These are phyloP conservation scores for Ooceraea biroi DNA, from an alignment of 1,140 invertebrate species.

Conservation along the genomic window DNA sequence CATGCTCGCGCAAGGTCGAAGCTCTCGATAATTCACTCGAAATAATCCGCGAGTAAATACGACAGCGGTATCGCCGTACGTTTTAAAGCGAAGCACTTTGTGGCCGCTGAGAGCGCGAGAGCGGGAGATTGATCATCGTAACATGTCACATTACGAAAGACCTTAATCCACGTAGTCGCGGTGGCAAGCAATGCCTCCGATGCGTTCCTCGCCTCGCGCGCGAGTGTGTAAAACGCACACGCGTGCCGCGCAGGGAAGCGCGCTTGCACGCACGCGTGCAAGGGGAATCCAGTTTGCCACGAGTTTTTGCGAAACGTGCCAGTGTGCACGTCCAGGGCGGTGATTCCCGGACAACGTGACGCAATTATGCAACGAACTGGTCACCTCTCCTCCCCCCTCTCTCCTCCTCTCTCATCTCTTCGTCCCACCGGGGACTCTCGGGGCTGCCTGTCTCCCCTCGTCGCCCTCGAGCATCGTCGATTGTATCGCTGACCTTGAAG, in stretches of 20 bases:
- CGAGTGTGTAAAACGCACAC: conserved; percentile 12
- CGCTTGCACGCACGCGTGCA: conserved; percentile 17
- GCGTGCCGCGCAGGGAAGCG: too few species aligned
- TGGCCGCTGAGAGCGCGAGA: neutral
- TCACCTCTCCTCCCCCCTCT: neutral
- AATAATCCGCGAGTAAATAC: too few species aligned
- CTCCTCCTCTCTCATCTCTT: neutral
- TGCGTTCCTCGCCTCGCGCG: neutral
- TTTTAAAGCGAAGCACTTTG: conserved; percentile 2
- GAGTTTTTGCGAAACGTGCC: conserved; percentile 62
- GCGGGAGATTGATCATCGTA: conserved; percentile 23
- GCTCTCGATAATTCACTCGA: too few species aligned
- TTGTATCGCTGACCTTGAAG: conserved; percentile 72
- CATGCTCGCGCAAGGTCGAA: too few species aligned
- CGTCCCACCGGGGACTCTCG: neutral
- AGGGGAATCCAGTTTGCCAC: conserved; percentile 69
- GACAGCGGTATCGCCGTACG: neutral
- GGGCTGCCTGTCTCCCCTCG: neutral
- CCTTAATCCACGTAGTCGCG: conserved; percentile 7
- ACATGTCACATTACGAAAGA: conserved; percentile 15
- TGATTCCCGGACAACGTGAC: conserved; percentile 75
- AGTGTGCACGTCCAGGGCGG: conserved; percentile 50
- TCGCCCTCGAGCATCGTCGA: conserved; percentile 28
- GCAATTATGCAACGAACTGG: conserved; percentile 73
- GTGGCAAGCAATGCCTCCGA: conserved; percentile 6